Conservation (phyloP, 2,888 invertebrate genomes). For the Enoplolaimus lenunculus region DNA sequence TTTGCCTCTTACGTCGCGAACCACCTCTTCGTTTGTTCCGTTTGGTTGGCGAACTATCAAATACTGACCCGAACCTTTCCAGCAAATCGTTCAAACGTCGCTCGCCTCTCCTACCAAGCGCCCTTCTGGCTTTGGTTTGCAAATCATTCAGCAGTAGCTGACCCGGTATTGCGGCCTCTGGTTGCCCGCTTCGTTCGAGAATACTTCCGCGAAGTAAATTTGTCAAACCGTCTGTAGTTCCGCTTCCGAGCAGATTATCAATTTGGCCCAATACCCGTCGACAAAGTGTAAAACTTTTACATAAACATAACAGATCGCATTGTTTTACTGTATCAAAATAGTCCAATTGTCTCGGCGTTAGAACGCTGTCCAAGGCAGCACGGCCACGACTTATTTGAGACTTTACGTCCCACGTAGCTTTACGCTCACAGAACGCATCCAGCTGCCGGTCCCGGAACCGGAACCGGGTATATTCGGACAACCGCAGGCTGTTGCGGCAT, state of each 20-base stretch:
- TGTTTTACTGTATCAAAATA: not conserved
- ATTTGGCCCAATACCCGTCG: not conserved
- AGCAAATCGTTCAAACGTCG: not conserved
- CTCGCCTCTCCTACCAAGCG: not conserved
- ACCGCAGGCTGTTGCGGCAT: too few species aligned
- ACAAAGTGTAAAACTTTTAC: not conserved
- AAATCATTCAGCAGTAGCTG: too few species aligned
- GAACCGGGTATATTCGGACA: too few species aligned
- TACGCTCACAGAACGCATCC: not conserved
- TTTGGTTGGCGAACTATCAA: too few species aligned
- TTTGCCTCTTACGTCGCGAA: not conserved
- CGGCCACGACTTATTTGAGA: not conserved
- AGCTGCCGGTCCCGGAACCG: too few species aligned
- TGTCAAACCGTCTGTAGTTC: not conserved
- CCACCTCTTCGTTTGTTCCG: too few species aligned
- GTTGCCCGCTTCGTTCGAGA: too few species aligned
- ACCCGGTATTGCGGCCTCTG: too few species aligned
- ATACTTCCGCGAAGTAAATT: not conserved
- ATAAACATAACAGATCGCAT: not conserved
- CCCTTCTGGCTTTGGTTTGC: too few species aligned
- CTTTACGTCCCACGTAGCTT: not conserved
- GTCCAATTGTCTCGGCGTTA: not conserved
- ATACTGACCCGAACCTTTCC: too few species aligned
- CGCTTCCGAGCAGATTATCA: not conserved
- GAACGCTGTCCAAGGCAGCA: not conserved